Evolutionary conservation across 2,113 vertebrate genomes (phyloP), one percentile per base, ranked within the genome.

Genomic region (Oreocharis arfaki): DNA sequence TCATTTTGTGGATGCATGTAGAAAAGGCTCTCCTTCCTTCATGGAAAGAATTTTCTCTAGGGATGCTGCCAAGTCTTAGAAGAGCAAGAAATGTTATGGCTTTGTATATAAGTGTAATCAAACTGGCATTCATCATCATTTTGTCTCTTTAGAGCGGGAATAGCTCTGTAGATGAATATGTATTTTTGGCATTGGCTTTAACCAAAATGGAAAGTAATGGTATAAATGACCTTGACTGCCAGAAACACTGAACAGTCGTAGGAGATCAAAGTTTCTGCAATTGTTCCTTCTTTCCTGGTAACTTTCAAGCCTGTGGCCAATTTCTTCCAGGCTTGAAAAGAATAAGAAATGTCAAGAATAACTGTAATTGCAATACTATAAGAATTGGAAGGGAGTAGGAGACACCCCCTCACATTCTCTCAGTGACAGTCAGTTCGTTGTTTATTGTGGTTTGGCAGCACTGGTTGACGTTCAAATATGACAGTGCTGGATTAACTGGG

Each of bases 291-390:
- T 76, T 91, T 91, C 9, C 65, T 76, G 32, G 13, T 76, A 83
- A 82, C 53, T 87, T 91, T 32, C 37, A 69, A 95, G 61, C 33
- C 10, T 6, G 39, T 68, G 78, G 65, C 44, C 53, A 44, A 49
- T 93, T 91, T 76, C 41, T 87, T 73, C 33, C 53, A 57, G 75
- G 49, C 71, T 90, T 88, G 81, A 79, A 76, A 89, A 93, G 84
- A 73, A 61, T 44, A 55, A 74, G 60, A 85, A 93, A 89, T 90
- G 81, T 94, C 47, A 94, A 94, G 94, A 83, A 71, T 94, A 95
- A 87, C 82, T 93, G 49, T 67, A 70, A 82, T 63, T 84, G 73
- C 44, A 64, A 37, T 89, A 63, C 33, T 37, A 1, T 55, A 50
- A 81, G 84, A 70, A 67, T 37, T 76, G 75, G 74, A 91, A 63